Conservation (phyloP, 2,113 vertebrate genomes). For the Fukomys damarensis region DNA sequence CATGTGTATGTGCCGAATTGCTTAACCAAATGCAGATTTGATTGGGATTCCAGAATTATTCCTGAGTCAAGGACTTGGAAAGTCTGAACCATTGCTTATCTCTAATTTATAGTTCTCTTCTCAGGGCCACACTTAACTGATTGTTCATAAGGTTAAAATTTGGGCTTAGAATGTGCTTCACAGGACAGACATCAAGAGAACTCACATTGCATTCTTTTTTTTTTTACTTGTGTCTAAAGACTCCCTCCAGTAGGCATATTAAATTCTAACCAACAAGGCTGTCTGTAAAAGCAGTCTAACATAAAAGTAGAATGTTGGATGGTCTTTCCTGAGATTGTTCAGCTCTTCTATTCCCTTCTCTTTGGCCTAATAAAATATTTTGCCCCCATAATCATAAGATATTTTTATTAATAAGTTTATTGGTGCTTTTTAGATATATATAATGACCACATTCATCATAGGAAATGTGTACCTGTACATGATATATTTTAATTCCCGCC, state of each 20-base stretch:
- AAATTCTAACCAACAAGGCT: constrained; percentile 13
- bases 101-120: constrained; percentile 69
- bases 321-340: neutral
- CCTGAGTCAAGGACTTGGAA: constrained; percentile 13
- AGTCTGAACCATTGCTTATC: constrained; percentile 45
- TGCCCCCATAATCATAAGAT: constrained; percentile 21
- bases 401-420: neutral
- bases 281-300: rapidly evolving
- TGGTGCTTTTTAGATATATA: too few species aligned
- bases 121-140: constrained; percentile 49
- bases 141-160: constrained; percentile 75
- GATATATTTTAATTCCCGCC: neutral
- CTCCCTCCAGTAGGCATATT: constrained; percentile 4
- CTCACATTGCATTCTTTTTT: constrained; percentile 33
- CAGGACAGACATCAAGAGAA: constrained; percentile 61
- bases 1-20: constrained; percentile 53
- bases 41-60: constrained; percentile 67
- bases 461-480: too few species aligned
- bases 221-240: neutral
- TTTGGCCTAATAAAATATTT: neutral
- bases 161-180: constrained; percentile 58
- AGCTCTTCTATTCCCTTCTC: neutral
- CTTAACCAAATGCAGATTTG: constrained; percentile 59
- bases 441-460: too few species aligned
- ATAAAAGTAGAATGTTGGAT: constrained; percentile 47